These are phyloP conservation scores for Melieria picta DNA, from an alignment of 2,888 invertebrate genomes.

Conservation along the genomic window DNA sequence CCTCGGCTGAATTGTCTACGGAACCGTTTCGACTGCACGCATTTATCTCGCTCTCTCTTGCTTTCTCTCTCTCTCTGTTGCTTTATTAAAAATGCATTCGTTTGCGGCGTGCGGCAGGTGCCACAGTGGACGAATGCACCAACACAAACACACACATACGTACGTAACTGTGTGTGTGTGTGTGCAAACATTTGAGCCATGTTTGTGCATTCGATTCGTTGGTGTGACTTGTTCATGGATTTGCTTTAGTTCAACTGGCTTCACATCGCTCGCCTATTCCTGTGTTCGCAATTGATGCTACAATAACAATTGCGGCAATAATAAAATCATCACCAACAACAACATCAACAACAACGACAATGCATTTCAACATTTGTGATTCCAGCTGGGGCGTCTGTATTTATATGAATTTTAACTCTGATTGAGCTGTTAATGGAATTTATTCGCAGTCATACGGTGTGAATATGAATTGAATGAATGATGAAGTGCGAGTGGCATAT, in stretches of 20 bases:
- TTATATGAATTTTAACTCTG: too few relatives aligned
- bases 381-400: constrained; percentile 52
- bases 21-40: background rate
- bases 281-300: constrained; percentile 14
- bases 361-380: constrained; percentile 42
- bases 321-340: constrained; percentile 17
- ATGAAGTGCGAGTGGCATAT: too few relatives aligned
- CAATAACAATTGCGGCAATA: background rate
- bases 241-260: constrained; percentile 19
- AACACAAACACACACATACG: background rate
- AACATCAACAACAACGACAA: constrained; percentile 10
- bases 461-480: too few relatives aligned
- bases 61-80: background rate
- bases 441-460: too few relatives aligned
- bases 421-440: too few relatives aligned
- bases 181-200: background rate
- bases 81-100: constrained; percentile 36
- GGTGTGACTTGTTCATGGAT: background rate
- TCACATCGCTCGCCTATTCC: background rate
- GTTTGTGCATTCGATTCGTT: background rate
- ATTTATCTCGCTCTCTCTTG: constrained; percentile 2
- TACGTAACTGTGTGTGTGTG: background rate
- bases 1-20: background rate
- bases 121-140: background rate
- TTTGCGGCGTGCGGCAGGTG: constrained; percentile 6